Evolutionary conservation across 2,888 invertebrate genomes (phyloP), one percentile per base, ranked within the genome.

Genomic region (Athalia cordata): DNA sequence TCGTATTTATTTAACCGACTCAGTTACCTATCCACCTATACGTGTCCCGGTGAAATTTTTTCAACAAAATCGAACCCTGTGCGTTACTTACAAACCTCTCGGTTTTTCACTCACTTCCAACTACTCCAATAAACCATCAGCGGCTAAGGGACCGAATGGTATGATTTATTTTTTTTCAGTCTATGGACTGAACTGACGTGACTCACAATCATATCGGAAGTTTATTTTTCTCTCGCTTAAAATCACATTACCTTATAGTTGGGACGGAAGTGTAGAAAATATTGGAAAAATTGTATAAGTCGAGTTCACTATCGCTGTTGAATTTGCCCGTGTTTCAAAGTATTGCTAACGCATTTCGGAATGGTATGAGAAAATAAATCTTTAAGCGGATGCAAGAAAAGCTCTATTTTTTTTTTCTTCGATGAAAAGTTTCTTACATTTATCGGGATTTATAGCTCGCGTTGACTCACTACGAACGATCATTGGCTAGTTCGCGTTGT

Each of bases 1-100:
- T 50, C 50, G 75, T 61, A 50, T 62, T 75, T 75, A 75, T 64
- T 62, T 75, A 75, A 75, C 61, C 75, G 52, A 45, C 47, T 45
- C 57, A 45, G 57, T 47, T 13, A 57, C 9, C 15, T 29, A 13
- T n/a, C 67, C 47, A 5, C n/a, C 43, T 52, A 9, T 15, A 7
- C 15, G 55, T 11, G 49, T 15, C 0, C 45, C 8, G 64, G 64
- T 50, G 49, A 15, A 62, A 64, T 55, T 75, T 8, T 62, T 50
- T 6, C 8, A n/a, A 43, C 68, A 57, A 47, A 72, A 72, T 47
- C 45, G 9, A 61, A 55, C 57, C n/a, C n/a, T n/a, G n/a, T n/a
- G n/a, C n/a, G n/a, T n/a, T 29, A 29, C 29, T 29, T 29, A 29
- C 29, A 2, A 29, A 29, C 29, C 29, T 29, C 29, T 29, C 2